These are phyloP conservation scores for Pristionchus fissidentatus DNA, from an alignment of 2,888 invertebrate genomes.

Conservation along the genomic window DNA sequence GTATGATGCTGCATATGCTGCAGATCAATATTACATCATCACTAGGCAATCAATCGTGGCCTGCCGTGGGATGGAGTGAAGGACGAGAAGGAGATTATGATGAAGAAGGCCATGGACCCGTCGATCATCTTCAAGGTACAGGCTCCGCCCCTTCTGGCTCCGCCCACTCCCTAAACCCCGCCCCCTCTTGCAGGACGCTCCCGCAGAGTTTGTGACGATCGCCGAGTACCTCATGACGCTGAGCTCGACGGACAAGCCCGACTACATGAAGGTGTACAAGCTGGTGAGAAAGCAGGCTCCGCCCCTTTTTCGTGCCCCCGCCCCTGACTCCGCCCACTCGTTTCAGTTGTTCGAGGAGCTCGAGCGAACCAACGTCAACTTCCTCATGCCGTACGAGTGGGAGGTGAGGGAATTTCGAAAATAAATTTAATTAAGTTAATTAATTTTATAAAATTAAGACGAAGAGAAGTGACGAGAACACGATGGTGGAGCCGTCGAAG, in stretches of 20 bases:
- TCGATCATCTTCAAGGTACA: conserved; percentile 36
- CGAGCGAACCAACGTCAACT: conserved; percentile 7
- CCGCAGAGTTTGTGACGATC: conserved; percentile 45
- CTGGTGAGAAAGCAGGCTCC: conserved; percentile 18
- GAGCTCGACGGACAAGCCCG: conserved; percentile 45
- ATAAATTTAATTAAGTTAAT: neutral
- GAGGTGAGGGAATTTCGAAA: neutral
- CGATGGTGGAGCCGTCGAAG: conserved; percentile 31
- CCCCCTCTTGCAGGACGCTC: conserved; percentile 20
- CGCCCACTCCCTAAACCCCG: neutral
- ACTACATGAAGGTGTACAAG: conserved; percentile 46
- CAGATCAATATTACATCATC: too few relatives aligned
- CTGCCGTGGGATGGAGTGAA: conserved; percentile 49
- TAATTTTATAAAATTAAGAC: neutral
- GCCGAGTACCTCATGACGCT: conserved; percentile 46
- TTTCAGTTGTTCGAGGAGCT: conserved; percentile 32
- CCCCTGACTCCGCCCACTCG: neutral
- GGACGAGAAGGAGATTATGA: conserved; percentile 51
- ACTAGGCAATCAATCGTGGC: conserved; percentile 33
- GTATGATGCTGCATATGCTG: conserved; percentile 1
- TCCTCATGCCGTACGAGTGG: conserved; percentile 44
- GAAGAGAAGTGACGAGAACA: conserved; percentile 18
- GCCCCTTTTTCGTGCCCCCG: neutral
- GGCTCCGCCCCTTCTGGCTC: neutral
- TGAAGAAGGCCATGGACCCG: conserved; percentile 48